Conservation (phyloP, 2,797 vertebrate species). For the Lepilemur ruficaudatus region DNA sequence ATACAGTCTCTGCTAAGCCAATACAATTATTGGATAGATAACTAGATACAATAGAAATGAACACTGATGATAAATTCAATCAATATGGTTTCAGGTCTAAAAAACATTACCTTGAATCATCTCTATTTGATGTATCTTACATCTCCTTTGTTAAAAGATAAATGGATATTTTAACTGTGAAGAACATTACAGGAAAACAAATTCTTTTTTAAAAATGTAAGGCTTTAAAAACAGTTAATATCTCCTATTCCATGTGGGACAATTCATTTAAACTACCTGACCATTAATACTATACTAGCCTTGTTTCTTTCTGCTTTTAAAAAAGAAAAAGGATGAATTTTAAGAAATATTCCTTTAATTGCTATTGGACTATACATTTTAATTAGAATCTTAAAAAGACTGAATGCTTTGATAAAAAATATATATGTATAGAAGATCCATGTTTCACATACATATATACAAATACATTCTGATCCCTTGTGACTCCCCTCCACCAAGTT, state of each 20-base stretch:
- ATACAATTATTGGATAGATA: conserved; percentile 84
- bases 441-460: conserved; percentile 23
- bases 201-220: conserved; percentile 52
- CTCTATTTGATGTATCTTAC: conserved; percentile 76
- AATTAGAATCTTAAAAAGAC: conserved; percentile 40
- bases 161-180: conserved; percentile 76
- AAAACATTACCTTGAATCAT: conserved; percentile 69
- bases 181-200: conserved; percentile 73
- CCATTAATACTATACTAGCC: conserved; percentile 43
- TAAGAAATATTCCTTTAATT: conserved; percentile 57
- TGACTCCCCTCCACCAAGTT: neutral
- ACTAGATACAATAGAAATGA: conserved; percentile 85
- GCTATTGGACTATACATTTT: conserved; percentile 47
- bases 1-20: conserved; percentile 86
- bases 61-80: conserved; percentile 85
- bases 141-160: conserved; percentile 74
- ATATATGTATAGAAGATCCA: conserved; percentile 15
- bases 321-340: conserved; percentile 41
- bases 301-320: conserved; percentile 40
- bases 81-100: conserved; percentile 78
- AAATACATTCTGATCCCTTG: neutral
- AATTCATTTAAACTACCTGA: conserved; percentile 56
- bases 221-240: conserved; percentile 59
- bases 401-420: conserved; percentile 39
- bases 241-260: conserved; percentile 44